A percentile compares a stretch with the other conserved stretches of the same genome.
phyloP scores from a whole-genome alignment of 1,140 invertebrate genomes.

The Cyclargus thomasi region DNA sequence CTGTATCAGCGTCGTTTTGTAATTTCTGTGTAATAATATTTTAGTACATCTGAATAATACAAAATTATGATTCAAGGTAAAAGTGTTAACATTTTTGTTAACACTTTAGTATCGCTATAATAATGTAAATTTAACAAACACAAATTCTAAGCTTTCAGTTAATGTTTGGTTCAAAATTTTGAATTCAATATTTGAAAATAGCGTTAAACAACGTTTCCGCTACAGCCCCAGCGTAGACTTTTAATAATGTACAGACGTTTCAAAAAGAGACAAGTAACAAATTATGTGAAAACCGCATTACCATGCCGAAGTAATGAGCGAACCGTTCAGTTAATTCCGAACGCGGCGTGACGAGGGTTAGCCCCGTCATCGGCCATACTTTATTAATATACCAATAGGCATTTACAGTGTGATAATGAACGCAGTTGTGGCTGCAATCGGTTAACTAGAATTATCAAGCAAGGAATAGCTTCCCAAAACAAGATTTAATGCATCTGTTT shows the following conservation, averaged over 20 bases:
- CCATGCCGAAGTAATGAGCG: slow-evolving; percentile 11
- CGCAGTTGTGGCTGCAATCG: neutral
- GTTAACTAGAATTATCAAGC: too few species aligned
- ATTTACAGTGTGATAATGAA: neutral
- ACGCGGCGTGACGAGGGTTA: slow-evolving; percentile 6
- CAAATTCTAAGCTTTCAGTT: too few species aligned
- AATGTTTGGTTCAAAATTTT: too few species aligned
- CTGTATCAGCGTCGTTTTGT: neutral
- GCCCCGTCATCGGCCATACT: slow-evolving; percentile 9
- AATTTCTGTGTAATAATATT: too few species aligned
- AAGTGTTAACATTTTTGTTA: too few species aligned
- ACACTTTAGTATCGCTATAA: too few species aligned
- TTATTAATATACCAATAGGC: slow-evolving; percentile 9
- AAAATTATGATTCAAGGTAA: too few species aligned
- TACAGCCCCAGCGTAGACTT: neutral
- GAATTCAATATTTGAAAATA: too few species aligned
- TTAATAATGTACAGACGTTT: slow-evolving; percentile 1
- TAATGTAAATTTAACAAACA: too few species aligned
- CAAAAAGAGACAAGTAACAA: slow-evolving; percentile 15
- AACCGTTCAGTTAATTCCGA: slow-evolving; percentile 10
- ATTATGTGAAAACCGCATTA: slow-evolving; percentile 16
- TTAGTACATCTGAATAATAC: too few species aligned
- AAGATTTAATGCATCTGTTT: too few species aligned
- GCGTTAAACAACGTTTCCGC: neutral
- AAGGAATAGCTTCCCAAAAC: too few species aligned